Evolutionary conservation across 2,888 invertebrate genomes (phyloP).

Genomic region (Athalia circularis): DNA sequence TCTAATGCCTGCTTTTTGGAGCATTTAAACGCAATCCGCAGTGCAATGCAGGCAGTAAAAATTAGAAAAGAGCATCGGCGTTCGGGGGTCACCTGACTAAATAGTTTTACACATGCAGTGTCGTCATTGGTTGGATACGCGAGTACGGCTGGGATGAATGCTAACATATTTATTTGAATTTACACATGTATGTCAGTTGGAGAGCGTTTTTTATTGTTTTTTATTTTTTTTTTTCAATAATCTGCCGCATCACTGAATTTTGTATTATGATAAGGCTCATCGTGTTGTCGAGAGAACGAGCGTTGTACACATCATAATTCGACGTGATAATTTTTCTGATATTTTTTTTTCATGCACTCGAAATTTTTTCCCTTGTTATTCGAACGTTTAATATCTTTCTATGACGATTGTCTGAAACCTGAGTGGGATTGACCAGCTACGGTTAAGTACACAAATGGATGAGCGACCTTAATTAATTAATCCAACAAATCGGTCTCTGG

Average conservation of each 20-base stretch:
- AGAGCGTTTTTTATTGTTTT: no score
- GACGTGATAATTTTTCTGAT: background rate
- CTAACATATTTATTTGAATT: no score
- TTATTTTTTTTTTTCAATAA: no score
- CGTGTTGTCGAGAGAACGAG: no score
- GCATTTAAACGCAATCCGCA: no score
- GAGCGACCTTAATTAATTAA: constrained; percentile 17
- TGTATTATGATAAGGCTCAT: no score
- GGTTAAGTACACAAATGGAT: constrained; percentile 4
- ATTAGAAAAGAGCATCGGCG: constrained; percentile 18
- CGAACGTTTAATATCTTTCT: background rate
- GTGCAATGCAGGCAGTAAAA: background rate
- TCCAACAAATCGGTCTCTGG: background rate
- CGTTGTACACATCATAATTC: no score
- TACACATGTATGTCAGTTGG: no score
- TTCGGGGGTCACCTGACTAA: constrained; percentile 35
- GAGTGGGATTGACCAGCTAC: background rate
- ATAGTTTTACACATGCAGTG: background rate
- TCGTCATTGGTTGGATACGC: background rate
- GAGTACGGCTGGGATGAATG: no score
- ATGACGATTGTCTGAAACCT: background rate
- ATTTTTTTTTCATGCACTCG: background rate
- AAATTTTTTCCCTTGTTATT: background rate
- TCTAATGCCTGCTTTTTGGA: no score
- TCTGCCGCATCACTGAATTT: no score